phyloP scores from a whole-genome alignment of 2,888 invertebrate genomes.

The Ischnus inquisitorius region DNA sequence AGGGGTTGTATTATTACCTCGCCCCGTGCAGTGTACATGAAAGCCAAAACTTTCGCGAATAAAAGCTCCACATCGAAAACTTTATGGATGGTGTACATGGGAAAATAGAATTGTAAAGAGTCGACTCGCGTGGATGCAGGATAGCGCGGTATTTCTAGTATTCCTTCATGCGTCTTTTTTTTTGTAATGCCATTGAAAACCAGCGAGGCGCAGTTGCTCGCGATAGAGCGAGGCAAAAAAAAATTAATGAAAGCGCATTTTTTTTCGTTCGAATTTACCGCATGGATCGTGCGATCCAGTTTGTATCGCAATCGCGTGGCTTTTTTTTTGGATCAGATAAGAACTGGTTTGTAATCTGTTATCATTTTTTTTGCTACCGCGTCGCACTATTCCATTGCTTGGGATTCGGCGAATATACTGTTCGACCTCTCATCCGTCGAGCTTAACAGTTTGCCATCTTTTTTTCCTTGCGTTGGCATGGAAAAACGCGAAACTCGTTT shows the following conservation, averaged over 20 bases:
- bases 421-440: neutral
- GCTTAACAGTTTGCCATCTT: conserved; percentile 2
- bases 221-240: neutral
- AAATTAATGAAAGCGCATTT: neutral
- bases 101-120: conserved; percentile 33
- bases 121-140: conserved; percentile 11
- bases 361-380: neutral
- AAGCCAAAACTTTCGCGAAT: conserved; percentile 8
- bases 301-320: no score
- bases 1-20: neutral
- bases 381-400: neutral
- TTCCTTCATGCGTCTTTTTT: conserved; percentile 22
- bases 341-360: neutral
- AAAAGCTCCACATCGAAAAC: conserved; percentile 1
- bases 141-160: neutral
- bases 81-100: conserved; percentile 9
- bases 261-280: neutral
- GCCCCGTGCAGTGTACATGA: neutral
- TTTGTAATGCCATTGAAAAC: conserved; percentile 8
- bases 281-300: neutral
- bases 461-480: conserved; percentile 1
- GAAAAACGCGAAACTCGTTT: neutral
- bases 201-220: neutral
- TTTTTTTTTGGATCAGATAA: neutral
- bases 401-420: neutral